These are phyloP conservation scores for Rhodinocichla rosea DNA, from an alignment of 2,113 vertebrate genomes.

Conservation along the genomic window DNA sequence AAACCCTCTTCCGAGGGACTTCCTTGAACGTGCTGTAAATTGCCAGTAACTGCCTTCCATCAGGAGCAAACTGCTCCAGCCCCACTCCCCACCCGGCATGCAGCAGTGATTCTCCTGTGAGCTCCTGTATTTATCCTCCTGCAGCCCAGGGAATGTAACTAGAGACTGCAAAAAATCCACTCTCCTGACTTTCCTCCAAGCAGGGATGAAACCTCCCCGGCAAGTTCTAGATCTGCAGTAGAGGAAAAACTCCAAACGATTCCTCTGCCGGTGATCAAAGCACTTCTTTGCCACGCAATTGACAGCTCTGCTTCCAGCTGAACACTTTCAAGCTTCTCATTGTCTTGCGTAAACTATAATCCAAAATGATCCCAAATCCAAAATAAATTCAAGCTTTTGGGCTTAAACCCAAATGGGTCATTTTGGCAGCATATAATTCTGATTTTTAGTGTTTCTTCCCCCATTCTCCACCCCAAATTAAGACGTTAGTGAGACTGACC, in stretches of 20 bases:
- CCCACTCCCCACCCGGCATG: background rate
- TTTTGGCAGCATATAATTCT: background rate
- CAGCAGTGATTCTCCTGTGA: background rate
- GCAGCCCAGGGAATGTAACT: background rate
- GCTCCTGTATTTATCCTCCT: background rate
- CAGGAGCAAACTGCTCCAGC: background rate
- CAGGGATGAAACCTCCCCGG: background rate
- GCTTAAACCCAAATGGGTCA: background rate
- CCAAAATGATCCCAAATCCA: background rate
- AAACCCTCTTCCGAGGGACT: conserved; percentile 25
- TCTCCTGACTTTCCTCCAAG: background rate
- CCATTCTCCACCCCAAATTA: background rate
- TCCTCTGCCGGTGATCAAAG: conserved; percentile 29
- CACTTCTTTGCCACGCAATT: background rate
- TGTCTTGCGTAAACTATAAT: conserved; percentile 30
- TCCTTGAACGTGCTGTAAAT: conserved; percentile 8
- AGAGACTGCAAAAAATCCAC: background rate
- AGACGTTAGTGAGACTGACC: background rate
- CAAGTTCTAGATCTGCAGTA: background rate
- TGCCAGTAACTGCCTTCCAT: conserved; percentile 35
- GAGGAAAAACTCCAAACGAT: background rate
- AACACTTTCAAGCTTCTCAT: conserved; percentile 6
- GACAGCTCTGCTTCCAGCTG: conserved; percentile 57
- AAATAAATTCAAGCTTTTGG: background rate
- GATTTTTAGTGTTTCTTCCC: background rate